Evolutionary conservation across 2,113 vertebrate genomes (phyloP).

Genomic region (Calypte anna): DNA sequence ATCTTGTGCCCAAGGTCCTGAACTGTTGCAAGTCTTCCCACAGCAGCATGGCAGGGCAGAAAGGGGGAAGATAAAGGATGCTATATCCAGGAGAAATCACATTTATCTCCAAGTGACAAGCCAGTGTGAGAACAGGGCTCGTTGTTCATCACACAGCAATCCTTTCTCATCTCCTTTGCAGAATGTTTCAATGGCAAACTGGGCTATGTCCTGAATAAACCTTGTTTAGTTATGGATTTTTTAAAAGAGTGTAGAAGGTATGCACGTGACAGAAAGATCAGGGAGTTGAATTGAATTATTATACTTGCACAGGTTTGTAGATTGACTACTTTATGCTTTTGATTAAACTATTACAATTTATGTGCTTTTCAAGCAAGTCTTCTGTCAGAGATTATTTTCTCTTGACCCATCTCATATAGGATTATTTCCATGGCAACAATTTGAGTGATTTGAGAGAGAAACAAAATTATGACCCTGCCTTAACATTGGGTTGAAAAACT

Average conservation of each 20-base stretch:
- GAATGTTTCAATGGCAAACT: neutral
- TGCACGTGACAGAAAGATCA: slow-evolving; percentile 11
- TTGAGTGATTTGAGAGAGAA: slow-evolving; percentile 25
- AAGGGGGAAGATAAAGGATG: neutral
- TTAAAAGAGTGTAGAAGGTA: slow-evolving; percentile 21
- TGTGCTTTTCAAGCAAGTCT: slow-evolving; percentile 54
- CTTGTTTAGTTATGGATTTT: slow-evolving; percentile 31
- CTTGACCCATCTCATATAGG: slow-evolving; percentile 46
- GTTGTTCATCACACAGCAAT: neutral
- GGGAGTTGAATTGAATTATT: slow-evolving; percentile 45
- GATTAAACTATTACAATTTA: slow-evolving; percentile 63
- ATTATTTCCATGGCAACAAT: slow-evolving; percentile 59
- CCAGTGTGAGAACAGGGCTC: neutral
- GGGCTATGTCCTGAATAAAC: slow-evolving; percentile 21
- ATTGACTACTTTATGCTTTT: slow-evolving; percentile 39
- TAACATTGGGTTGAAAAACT: neutral
- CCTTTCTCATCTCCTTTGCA: neutral
- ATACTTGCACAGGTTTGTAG: slow-evolving; percentile 15
- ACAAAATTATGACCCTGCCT: slow-evolving; percentile 11
- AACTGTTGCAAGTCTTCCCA: neutral
- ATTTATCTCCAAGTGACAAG: slow-evolving; percentile 4
- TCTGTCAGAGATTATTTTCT: slow-evolving; percentile 47
- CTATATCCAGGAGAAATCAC: slow-evolving; percentile 17
- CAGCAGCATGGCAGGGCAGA: neutral
- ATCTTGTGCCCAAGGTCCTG: neutral